Base-by-base conservation (phyloP, 2,888 invertebrate genomes). In the Hypena proboscidalis region DNA sequence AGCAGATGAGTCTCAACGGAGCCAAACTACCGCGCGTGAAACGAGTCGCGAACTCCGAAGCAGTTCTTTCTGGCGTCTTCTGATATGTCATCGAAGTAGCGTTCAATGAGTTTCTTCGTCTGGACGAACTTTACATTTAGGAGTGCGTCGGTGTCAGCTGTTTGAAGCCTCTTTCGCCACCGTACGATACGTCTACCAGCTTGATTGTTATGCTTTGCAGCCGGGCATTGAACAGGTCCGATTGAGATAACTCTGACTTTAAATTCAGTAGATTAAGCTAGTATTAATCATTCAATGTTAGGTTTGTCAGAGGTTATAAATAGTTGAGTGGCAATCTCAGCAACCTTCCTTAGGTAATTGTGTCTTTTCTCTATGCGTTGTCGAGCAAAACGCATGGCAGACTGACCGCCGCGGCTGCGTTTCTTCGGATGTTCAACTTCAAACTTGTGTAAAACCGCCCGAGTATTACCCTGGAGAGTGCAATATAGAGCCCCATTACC, bases 101-200 rank as follows among this genome's bases (percentile, higher is more conserved):
- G 93, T 83, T 99, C 98, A 77, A 99, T 99, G 48, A 99, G 94
- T 92, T 99, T 99, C 92, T 99, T 99, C 91, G 99, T 99, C 90
- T 99, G 99, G 69, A 99, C 99, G 77, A 99, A 99, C 92, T 99
- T 99, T 45, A 99, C 99, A 85, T 99, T 99, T 80, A 98, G 98
- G 66, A 99, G 92, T 8, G 99, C 97, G 92, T 99, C 99, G 0
- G 99, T 0, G 99, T 98, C 71, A 99, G 90, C 85, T 99, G 99
- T 91, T 99, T 99, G 92, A 99, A 99, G 38, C 99, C 99, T 83
- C 99, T 99, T 91, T 99, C 99, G 5, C 99, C 99, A 22, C 99
- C 99, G 83, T 99, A 99, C 0, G 99, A 99, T 35, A 99, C 98
- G 86, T 99, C 99, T 55, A 99, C 99, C 64, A 99, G 92, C 91